Conservation (phyloP, 92 coral and sea anemone species). For the Epizoanthus ramosus region DNA sequence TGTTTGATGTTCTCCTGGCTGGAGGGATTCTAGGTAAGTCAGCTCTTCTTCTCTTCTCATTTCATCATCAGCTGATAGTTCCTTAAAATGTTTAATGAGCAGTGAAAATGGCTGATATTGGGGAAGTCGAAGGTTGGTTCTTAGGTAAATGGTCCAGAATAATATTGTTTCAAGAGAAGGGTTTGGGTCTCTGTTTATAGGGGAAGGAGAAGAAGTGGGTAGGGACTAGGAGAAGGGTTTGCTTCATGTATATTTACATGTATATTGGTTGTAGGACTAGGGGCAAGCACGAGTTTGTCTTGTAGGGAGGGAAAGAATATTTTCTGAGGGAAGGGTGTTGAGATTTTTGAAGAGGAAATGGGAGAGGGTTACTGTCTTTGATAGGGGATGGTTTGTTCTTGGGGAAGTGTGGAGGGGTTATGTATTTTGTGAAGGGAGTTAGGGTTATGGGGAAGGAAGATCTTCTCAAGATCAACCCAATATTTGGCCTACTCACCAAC, state of each 20-base stretch:
- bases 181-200: neutral
- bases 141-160: too few relatives aligned
- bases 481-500: neutral
- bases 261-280: too few relatives aligned
- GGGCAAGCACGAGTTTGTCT: too few relatives aligned
- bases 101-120: too few relatives aligned
- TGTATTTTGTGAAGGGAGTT: neutral
- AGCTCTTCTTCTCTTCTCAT: neutral
- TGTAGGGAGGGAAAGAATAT: too few relatives aligned
- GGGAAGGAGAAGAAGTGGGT: neutral
- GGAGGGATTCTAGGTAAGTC: constrained; percentile 94
- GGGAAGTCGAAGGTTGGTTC: too few relatives aligned
- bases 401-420: neutral
- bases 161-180: too few relatives aligned
- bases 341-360: neutral
- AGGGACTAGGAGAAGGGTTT: too few relatives aligned
- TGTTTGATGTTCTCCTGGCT: constrained; percentile 96
- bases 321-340: too few relatives aligned
- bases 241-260: too few relatives aligned
- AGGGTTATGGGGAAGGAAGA: neutral
- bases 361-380: neutral
- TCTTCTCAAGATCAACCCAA: neutral
- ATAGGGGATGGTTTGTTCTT: neutral
- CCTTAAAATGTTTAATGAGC: neutral
- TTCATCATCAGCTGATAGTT: neutral